These are phyloP conservation scores for Trachops cirrhosus DNA, from an alignment of 2,797 vertebrate species.

Conservation along the genomic window DNA sequence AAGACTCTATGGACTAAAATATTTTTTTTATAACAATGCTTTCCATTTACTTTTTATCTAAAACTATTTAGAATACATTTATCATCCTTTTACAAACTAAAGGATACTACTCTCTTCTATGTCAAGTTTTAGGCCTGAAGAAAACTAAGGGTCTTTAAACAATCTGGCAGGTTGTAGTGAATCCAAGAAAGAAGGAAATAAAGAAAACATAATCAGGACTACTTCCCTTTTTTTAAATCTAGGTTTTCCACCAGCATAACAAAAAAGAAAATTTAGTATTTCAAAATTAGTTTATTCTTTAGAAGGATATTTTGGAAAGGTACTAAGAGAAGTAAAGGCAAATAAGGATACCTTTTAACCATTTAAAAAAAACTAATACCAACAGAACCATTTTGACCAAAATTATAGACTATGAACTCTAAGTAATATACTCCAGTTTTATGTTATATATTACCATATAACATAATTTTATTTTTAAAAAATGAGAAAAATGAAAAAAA, in stretches of 20 bases:
- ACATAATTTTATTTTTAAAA: not conserved
- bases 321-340: not conserved
- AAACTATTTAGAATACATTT: slow-evolving; percentile 1
- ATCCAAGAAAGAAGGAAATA: not conserved
- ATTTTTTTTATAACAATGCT: not conserved
- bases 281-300: not conserved
- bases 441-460: not conserved
- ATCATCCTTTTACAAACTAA: not conserved
- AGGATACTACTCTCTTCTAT: not conserved
- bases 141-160: slow-evolving; percentile 29
- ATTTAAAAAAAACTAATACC: not conserved
- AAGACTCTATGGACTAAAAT: not conserved
- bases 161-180: slow-evolving; percentile 16
- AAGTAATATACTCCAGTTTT: not conserved
- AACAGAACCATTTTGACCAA: not conserved
- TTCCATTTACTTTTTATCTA: not conserved
- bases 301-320: not conserved
- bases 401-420: slow-evolving; percentile 9
- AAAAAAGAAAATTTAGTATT: slow-evolving; percentile 20
- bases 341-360: not conserved
- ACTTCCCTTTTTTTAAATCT: not conserved
- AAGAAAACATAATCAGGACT: not conserved
- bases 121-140: slow-evolving; percentile 14
- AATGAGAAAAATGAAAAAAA: slow-evolving; percentile 16
- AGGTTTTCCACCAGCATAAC: not conserved